These are phyloP conservation scores for Allophyes oxyacanthae DNA, from an alignment of 2,888 invertebrate species.

Conservation along the genomic window DNA sequence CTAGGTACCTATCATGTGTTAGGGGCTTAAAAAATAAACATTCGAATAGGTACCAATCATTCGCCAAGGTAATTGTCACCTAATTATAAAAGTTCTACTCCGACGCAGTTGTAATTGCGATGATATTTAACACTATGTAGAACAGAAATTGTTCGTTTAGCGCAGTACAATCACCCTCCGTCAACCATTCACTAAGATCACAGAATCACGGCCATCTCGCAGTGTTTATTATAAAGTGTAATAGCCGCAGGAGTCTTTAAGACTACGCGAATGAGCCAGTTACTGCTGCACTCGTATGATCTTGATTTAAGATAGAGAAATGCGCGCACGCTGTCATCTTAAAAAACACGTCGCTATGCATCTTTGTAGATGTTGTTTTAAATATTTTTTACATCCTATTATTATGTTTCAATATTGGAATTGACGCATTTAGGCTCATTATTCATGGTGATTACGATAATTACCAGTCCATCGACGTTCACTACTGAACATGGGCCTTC, in stretches of 20 bases:
- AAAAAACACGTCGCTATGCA: constrained; percentile 29
- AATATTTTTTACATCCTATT: background rate
- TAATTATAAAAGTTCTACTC: constrained; percentile 16
- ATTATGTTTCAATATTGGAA: background rate
- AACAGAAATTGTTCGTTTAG: constrained; percentile 32
- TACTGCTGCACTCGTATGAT: constrained; percentile 45
- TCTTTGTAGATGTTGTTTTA: constrained; percentile 14
- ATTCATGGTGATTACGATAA: too few relatives aligned
- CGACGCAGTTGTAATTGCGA: constrained; percentile 22
- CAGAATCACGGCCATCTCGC: constrained; percentile 45
- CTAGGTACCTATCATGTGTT: too few relatives aligned
- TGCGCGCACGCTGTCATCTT: constrained; percentile 43
- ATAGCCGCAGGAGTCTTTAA: constrained; percentile 66
- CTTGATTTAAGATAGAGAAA: constrained; percentile 51
- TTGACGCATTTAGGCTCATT: background rate
- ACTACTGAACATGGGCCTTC: too few relatives aligned
- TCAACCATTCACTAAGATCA: constrained; percentile 37
- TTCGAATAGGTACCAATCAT: constrained; percentile 4
- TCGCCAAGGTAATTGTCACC: constrained; percentile 38
- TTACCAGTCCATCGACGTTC: too few relatives aligned
- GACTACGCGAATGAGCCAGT: constrained; percentile 64
- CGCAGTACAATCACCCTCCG: constrained; percentile 39
- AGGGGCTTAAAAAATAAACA: constrained; percentile 19
- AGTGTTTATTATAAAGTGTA: constrained; percentile 64
- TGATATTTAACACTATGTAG: constrained; percentile 39